These are phyloP conservation scores for Bombus confusus DNA, from an alignment of 1,140 invertebrate species.

Conservation along the genomic window DNA sequence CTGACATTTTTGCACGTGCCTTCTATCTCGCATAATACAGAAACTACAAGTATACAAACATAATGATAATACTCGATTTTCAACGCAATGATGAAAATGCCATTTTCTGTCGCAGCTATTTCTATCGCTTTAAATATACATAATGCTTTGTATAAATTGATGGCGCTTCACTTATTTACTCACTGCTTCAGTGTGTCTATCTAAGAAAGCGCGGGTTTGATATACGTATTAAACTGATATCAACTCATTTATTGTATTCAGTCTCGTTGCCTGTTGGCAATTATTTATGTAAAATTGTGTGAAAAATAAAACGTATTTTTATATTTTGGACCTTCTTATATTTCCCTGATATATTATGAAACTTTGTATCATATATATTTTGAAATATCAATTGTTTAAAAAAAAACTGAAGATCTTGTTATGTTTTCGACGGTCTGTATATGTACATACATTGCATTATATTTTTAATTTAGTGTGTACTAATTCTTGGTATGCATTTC, in stretches of 20 bases:
- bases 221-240: slow-evolving; percentile 18
- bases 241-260: slow-evolving; percentile 41
- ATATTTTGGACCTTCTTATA: slow-evolving; percentile 14
- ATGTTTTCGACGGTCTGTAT: no score
- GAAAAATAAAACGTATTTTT: slow-evolving; percentile 65
- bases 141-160: slow-evolving; percentile 37
- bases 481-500: no score
- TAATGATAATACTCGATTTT: slow-evolving; percentile 39
- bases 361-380: not conserved
- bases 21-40: slow-evolving; percentile 38
- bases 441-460: no score
- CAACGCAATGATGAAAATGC: slow-evolving; percentile 1
- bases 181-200: not conserved
- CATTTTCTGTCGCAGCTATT: slow-evolving; percentile 27
- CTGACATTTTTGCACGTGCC: slow-evolving; percentile 44
- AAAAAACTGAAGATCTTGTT: no score
- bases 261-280: slow-evolving; percentile 52
- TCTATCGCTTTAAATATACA: slow-evolving; percentile 39
- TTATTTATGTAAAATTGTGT: slow-evolving; percentile 59
- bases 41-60: not conserved
- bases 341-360: not conserved
- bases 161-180: not conserved
- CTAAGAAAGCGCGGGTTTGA: not conserved
- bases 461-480: no score
- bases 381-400: not conserved